These are phyloP conservation scores for Darevskia nairensis DNA, from an alignment of 2,797 vertebrate species.

Conservation along the genomic window DNA sequence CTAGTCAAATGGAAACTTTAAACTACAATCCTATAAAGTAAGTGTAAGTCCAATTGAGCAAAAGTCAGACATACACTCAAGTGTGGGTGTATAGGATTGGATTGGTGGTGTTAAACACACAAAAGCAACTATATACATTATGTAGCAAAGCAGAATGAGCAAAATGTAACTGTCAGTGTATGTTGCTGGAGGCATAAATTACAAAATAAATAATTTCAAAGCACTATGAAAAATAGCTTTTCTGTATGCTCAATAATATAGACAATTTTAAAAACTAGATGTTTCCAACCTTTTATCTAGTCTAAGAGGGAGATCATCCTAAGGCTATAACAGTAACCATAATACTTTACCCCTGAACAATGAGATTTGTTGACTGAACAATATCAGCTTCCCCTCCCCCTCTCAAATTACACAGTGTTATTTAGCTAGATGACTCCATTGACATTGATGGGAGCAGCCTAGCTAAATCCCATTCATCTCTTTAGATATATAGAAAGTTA, in stretches of 20 bases:
- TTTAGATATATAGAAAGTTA: conserved; percentile 38
- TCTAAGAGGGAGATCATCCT: neutral
- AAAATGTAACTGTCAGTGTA: neutral
- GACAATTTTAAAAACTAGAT: conserved; percentile 13
- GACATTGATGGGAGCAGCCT: conserved; percentile 33
- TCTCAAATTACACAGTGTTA: conserved; percentile 14
- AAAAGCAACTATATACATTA: neutral
- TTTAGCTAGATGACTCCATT: neutral
- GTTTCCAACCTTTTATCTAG: too few relatives aligned
- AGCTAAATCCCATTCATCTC: conserved; percentile 40
- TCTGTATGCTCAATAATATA: too few relatives aligned
- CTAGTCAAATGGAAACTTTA: neutral
- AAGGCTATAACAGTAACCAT: conserved; percentile 19
- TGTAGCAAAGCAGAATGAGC: neutral
- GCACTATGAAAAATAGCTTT: too few relatives aligned
- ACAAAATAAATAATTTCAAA: neutral
- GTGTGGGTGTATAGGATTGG: neutral
- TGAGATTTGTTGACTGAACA: conserved; percentile 26
- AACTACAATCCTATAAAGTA: neutral
- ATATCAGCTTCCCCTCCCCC: conserved; percentile 22
- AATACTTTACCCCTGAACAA: conserved; percentile 36
- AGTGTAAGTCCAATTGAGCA: too few relatives aligned
- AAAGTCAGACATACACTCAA: neutral
- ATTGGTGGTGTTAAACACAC: neutral
- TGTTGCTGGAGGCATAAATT: neutral